Percentiles rank a stretch among this genome's conserved stretches.
Evolutionary conservation across 2,888 invertebrate genomes (phyloP).

Genomic region (Tenthredo distinguenda): DNA sequence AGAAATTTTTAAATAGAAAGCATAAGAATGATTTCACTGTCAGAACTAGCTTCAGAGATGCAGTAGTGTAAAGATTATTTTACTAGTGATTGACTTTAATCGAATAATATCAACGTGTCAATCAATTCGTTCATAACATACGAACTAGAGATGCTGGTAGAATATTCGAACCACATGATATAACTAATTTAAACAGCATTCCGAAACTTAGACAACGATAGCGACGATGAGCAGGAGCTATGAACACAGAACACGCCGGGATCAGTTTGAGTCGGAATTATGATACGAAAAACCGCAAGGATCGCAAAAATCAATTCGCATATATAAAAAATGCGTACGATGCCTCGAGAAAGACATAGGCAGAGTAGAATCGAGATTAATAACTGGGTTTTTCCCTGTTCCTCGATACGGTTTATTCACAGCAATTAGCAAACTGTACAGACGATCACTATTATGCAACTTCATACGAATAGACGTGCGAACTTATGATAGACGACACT

Average conservation of each 20-base stretch:
- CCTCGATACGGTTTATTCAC: not conserved
- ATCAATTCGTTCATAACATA: not conserved
- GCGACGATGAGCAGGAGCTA: not conserved
- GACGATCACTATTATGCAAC: not conserved
- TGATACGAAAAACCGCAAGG: not conserved
- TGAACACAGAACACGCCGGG: not conserved
- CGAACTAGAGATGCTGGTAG: not conserved
- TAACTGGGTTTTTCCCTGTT: not conserved
- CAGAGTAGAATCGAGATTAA: not conserved
- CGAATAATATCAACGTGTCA: constrained; percentile 3
- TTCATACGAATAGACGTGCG: not conserved
- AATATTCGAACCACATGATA: not conserved
- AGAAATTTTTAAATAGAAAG: constrained; percentile 9
- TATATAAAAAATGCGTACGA: not conserved
- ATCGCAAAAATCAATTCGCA: not conserved
- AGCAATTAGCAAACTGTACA: not conserved
- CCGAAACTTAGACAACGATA: not conserved
- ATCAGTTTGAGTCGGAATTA: not conserved
- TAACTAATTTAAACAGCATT: not conserved
- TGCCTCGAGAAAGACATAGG: not conserved
- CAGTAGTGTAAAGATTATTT: not conserved
- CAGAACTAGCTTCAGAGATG: not conserved
- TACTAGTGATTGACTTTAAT: constrained; percentile 1
- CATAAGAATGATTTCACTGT: not conserved
- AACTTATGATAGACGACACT: not conserved